phyloP scores from a whole-genome alignment of 2,113 vertebrate species.

The Cathartes aura region DNA sequence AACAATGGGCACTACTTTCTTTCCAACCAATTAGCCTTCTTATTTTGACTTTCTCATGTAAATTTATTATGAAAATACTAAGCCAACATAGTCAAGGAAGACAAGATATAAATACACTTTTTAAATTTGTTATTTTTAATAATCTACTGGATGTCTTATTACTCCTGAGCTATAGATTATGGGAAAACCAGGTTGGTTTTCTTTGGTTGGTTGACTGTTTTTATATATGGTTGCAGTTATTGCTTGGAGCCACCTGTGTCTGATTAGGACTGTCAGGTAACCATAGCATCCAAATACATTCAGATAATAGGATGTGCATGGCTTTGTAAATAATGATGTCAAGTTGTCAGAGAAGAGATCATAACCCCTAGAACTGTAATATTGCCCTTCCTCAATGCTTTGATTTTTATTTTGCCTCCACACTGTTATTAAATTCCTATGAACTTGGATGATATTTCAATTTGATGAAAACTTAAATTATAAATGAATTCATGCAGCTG shows the following conservation, averaged over 20 bases:
- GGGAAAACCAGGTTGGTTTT: neutral
- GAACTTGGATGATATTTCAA: conserved; percentile 46
- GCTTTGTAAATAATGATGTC: conserved; percentile 51
- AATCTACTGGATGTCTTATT: neutral
- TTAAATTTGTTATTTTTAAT: neutral
- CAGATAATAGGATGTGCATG: neutral
- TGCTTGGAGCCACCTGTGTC: neutral
- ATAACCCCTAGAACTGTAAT: neutral
- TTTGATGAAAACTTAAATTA: conserved; percentile 55
- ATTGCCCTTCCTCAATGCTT: neutral
- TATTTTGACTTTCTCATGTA: neutral
- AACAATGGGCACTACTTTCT: neutral
- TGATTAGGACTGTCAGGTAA: neutral
- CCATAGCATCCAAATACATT: conserved; percentile 23
- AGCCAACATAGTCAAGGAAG: neutral
- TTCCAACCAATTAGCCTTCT: neutral
- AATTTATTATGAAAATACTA: neutral
- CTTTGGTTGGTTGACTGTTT: neutral
- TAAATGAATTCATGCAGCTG: conserved; percentile 6
- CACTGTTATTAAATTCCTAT: conserved; percentile 50
- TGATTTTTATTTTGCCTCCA: conserved; percentile 39
- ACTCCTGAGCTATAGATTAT: neutral
- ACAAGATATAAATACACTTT: neutral
- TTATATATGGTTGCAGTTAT: neutral
- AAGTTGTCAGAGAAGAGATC: conserved; percentile 30